A percentile compares a stretch with the other conserved stretches of the same genome.
Evolutionary conservation across 1,140 invertebrate genomes (phyloP).

Genomic region (Dufourea novaeangliae): DNA sequence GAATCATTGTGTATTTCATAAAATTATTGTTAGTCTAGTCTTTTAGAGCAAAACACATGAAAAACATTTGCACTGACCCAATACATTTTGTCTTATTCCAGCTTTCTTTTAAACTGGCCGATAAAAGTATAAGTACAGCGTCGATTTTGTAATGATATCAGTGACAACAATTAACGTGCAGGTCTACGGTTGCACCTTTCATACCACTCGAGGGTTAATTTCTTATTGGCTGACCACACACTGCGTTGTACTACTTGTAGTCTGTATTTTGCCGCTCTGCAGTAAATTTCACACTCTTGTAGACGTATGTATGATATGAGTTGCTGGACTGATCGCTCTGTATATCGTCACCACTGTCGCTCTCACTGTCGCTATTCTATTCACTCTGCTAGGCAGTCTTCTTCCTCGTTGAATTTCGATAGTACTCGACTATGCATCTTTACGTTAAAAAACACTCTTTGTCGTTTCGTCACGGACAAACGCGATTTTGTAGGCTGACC

Average conservation of each 20-base stretch:
- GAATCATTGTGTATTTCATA: no score
- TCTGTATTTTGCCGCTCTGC: slow-evolving; percentile 51
- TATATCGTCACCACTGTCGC: slow-evolving; percentile 22
- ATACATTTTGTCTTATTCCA: no score
- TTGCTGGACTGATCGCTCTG: slow-evolving; percentile 30
- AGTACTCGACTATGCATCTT: slow-evolving; percentile 32
- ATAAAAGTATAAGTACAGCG: no score
- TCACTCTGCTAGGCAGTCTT: slow-evolving; percentile 8
- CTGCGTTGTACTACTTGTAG: slow-evolving; percentile 31
- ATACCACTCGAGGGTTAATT: slow-evolving; percentile 55
- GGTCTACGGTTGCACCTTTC: neutral
- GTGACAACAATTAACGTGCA: neutral
- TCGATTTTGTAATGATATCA: no score
- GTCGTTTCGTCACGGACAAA: slow-evolving; percentile 1
- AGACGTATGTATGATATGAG: slow-evolving; percentile 38
- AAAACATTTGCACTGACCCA: no score
- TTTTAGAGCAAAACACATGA: no score
- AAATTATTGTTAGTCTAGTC: no score
- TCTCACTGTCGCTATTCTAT: slow-evolving; percentile 40
- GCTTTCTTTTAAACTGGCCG: no score
- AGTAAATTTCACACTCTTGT: slow-evolving; percentile 46
- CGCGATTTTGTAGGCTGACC: slow-evolving; percentile 30
- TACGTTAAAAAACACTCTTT: slow-evolving; percentile 23
- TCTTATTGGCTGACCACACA: slow-evolving; percentile 23
- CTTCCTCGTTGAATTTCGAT: slow-evolving; percentile 17